A percentile compares a stretch with the other conserved stretches of the same genome.
Evolutionary conservation across 2,113 vertebrate genomes (phyloP).

Genomic region (Gallinago jamesoni): DNA sequence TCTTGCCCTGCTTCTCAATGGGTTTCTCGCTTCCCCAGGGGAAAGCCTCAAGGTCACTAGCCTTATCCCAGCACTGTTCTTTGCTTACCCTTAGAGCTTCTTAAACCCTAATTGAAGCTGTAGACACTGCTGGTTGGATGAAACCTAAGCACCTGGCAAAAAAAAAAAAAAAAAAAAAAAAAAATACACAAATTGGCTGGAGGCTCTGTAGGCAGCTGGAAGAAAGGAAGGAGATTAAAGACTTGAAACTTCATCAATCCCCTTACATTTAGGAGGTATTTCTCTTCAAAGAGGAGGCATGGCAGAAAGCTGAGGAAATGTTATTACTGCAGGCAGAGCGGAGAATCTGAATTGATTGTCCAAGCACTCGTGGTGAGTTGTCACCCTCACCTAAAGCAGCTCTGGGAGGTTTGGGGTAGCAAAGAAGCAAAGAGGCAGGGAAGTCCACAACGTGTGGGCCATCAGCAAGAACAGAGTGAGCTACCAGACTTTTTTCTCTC

Average conservation of each 20-base stretch:
- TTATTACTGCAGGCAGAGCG: background rate
- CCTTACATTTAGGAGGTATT: background rate
- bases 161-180: background rate
- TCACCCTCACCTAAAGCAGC: background rate
- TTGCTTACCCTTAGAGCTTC: background rate
- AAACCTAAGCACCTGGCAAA: background rate
- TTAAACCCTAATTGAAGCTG: background rate
- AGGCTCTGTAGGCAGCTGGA: background rate
- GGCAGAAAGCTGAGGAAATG: background rate
- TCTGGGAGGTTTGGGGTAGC: background rate
- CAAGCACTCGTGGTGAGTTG: background rate
- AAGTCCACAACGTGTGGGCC: background rate
- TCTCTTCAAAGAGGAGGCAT: background rate
- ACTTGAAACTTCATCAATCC: background rate
- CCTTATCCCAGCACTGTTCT: background rate
- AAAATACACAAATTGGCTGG: background rate
- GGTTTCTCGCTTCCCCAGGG: background rate
- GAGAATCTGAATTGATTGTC: background rate
- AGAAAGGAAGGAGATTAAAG: background rate
- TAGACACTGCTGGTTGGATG: background rate
- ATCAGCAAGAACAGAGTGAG: background rate
- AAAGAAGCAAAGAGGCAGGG: background rate
- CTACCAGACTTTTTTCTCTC: background rate
- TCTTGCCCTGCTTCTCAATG: background rate
- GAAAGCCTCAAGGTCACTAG: background rate